Evolutionary conservation across 2,888 invertebrate genomes (phyloP).

Genomic region (Leucoma salicis): DNA sequence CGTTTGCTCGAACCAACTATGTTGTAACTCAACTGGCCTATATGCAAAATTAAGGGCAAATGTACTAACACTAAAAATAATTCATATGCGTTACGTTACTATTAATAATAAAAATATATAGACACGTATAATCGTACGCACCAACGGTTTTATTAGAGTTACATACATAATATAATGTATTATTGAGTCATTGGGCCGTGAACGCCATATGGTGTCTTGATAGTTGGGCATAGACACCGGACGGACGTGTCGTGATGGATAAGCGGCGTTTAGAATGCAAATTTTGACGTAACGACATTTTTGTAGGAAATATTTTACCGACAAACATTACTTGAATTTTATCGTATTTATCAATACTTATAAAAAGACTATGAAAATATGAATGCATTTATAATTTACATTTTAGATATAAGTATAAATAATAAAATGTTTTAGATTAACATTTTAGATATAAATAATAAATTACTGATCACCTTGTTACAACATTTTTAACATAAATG

Average conservation of each 20-base stretch:
- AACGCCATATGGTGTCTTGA: conserved; percentile 66
- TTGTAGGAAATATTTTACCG: conserved; percentile 7
- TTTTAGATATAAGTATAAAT: too few species aligned
- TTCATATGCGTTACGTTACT: conserved; percentile 31
- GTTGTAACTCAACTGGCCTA: conserved; percentile 16
- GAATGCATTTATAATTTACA: too few species aligned
- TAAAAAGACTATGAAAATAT: neutral
- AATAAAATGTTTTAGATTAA: too few species aligned
- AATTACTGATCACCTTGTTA: too few species aligned
- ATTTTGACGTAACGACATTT: conserved; percentile 27
- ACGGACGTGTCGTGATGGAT: conserved; percentile 46
- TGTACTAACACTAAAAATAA: conserved; percentile 32
- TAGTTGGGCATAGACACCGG: conserved; percentile 54
- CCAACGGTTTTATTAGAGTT: conserved; percentile 44
- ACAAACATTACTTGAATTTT: neutral
- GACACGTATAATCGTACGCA: conserved; percentile 40
- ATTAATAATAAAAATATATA: conserved; percentile 24
- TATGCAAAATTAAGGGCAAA: conserved; percentile 24
- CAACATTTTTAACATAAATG: too few species aligned
- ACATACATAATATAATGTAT: conserved; percentile 43
- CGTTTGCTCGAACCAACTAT: conserved; percentile 8
- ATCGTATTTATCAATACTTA: neutral
- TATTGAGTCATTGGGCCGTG: conserved; percentile 59
- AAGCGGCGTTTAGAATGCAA: conserved; percentile 40
- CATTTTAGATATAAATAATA: too few species aligned